These are phyloP conservation scores for Zele albiditarsus DNA, from an alignment of 2,888 invertebrate genomes.

Conservation along the genomic window DNA sequence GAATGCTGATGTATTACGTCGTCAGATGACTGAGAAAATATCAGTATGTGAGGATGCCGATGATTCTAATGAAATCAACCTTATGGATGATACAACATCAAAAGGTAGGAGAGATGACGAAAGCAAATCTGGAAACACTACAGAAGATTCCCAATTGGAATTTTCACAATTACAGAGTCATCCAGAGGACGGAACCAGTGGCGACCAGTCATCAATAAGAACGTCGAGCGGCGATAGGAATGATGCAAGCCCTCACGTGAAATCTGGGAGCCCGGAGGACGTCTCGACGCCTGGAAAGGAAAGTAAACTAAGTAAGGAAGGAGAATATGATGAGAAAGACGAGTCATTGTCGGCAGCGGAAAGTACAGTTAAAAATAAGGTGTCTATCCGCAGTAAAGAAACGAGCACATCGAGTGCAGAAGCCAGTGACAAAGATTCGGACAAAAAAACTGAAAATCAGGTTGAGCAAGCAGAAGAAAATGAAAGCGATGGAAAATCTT, in stretches of 20 bases:
- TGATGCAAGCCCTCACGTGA: slow-evolving; percentile 32
- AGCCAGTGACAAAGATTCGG: not conserved
- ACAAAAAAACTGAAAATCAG: slow-evolving; percentile 8
- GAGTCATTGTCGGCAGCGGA: not conserved
- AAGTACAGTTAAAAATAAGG: slow-evolving; percentile 32
- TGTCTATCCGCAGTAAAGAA: slow-evolving; percentile 12
- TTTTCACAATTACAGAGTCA: slow-evolving; percentile 50
- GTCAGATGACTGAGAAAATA: slow-evolving; percentile 49
- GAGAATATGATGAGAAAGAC: slow-evolving; percentile 41
- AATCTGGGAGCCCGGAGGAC: slow-evolving; percentile 7
- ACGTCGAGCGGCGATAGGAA: slow-evolving; percentile 66
- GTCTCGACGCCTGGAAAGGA: slow-evolving; percentile 38
- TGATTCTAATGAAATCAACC: slow-evolving; percentile 12
- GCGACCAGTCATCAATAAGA: not conserved
- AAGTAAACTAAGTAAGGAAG: slow-evolving; percentile 34
- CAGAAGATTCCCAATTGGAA: slow-evolving; percentile 61
- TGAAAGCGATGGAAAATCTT: slow-evolving; percentile 9
- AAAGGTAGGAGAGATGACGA: slow-evolving; percentile 41
- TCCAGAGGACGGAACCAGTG: slow-evolving; percentile 24
- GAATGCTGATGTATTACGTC: slow-evolving; percentile 62
- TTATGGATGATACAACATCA: slow-evolving; percentile 7
- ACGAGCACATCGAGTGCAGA: slow-evolving; percentile 13
- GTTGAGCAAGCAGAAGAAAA: not conserved
- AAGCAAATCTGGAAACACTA: slow-evolving; percentile 34
- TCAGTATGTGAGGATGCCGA: slow-evolving; percentile 37